Percentiles rank a stretch among this genome's conserved stretches.
phyloP scores from a whole-genome alignment of 2,113 vertebrate species.

The Gallinago paraguaiae region DNA sequence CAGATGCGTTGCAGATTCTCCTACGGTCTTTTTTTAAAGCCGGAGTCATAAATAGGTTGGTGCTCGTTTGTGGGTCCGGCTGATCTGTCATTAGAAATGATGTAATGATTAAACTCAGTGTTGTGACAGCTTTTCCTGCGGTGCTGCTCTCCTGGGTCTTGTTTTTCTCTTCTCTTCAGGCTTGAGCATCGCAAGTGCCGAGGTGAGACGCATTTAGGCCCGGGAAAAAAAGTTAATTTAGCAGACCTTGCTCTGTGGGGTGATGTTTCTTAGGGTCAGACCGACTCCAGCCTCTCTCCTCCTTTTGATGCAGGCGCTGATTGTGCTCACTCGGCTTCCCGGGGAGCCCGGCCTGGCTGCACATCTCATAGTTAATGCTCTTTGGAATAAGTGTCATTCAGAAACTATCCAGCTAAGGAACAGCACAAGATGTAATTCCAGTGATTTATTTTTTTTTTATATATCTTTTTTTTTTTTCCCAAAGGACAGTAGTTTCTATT shows the following conservation, averaged over 20 bases:
- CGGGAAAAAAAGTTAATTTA: neutral
- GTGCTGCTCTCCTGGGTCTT: neutral
- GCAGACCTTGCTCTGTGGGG: neutral
- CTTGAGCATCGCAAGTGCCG: neutral
- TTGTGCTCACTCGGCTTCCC: neutral
- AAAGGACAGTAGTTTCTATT: conserved; percentile 24
- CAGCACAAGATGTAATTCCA: conserved; percentile 38
- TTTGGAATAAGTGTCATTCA: neutral
- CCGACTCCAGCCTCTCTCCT: neutral
- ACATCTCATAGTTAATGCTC: neutral
- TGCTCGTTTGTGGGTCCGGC: neutral
- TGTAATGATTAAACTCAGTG: neutral
- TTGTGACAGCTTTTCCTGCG: fast-evolving
- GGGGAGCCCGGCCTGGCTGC: neutral
- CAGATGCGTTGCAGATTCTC: neutral
- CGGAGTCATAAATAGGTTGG: neutral
- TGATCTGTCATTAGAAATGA: neutral
- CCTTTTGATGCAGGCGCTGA: neutral
- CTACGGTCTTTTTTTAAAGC: neutral
- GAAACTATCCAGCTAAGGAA: conserved; percentile 35
- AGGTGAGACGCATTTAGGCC: neutral
- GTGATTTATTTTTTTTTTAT: neutral
- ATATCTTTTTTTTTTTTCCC: no score
- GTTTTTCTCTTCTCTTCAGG: neutral
- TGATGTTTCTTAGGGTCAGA: fast-evolving